Base-by-base conservation (phyloP, 2,113 vertebrate genomes). In the Bothrops jararaca region DNA sequence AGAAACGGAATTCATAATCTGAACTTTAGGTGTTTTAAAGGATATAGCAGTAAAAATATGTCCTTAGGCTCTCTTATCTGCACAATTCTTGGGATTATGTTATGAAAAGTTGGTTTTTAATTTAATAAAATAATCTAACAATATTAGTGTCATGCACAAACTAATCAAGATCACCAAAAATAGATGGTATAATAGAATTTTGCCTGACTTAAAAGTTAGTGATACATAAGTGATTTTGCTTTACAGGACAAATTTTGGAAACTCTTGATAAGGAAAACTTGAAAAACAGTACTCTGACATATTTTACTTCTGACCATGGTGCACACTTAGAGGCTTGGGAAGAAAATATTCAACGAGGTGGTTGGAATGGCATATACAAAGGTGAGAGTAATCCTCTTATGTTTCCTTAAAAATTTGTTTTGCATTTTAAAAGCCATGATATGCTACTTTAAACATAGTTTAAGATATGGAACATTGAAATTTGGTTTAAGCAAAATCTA, bases 221-320 rank as follows among this genome's bases (percentile, higher is more conserved):
- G 1, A 74, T 56, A 74, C 4, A 9, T 0, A 56, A 0, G 0
- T 18, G 39, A 4, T 5, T 20, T 88, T 85, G 4, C 0, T 93
- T 90, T 95, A 57, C 89, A 99, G 99, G 99, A n/a, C 93, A 97
- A 91, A 96, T 99, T 91, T 96, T 98, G 5, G 95, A 98, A 2
- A 94, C 90, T 0, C 93, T 99, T 89, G 98, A 98, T 85, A 96
- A 96, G 1, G 95, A 98, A 85, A 97, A 97, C 3, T 96, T 99
- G 48, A 94, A 96, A 86, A 96, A 97, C 64, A 97, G 95, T 24
- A 99, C 99, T 0, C 91, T 99, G 0, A 95, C 98, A 93, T 98
- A 99, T 91, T 99, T 99, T 93, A 96, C 99, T 0, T 99, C 99
- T 1, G 99, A 99, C 92, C 98, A 99, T 0, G 99, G 99, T 1